Conservation (phyloP, 2,888 invertebrate genomes). For the Bugulina stolonifera region DNA sequence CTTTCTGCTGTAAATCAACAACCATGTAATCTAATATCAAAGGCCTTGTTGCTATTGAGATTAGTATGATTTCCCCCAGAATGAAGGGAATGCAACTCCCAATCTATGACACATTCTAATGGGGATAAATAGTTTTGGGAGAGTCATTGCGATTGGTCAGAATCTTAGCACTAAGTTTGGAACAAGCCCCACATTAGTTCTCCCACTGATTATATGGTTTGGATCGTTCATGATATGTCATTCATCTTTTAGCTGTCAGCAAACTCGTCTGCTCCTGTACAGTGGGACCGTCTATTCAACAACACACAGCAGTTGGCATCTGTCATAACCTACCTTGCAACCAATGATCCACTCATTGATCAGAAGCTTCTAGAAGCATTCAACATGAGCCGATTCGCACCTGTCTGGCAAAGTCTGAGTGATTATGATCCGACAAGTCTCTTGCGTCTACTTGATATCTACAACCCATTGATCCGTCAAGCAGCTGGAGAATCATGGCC, state of each 20-base stretch:
- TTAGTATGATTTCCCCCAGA: too few species aligned
- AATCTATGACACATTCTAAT: too few species aligned
- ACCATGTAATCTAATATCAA: too few species aligned
- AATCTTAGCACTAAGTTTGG: too few species aligned
- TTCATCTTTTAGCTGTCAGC: neutral
- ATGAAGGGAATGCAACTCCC: too few species aligned
- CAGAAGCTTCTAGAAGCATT: constrained; percentile 11
- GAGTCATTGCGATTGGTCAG: too few species aligned
- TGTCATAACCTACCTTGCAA: neutral
- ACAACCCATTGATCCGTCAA: neutral
- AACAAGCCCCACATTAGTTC: too few species aligned
- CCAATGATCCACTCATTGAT: neutral
- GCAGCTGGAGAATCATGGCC: constrained; percentile 8
- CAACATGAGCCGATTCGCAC: constrained; percentile 2
- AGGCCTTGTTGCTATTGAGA: too few species aligned
- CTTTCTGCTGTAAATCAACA: too few species aligned
- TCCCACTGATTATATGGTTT: too few species aligned
- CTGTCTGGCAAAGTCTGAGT: neutral
- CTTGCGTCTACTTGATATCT: neutral
- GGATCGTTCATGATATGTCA: too few species aligned
- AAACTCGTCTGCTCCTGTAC: neutral
- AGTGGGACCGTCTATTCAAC: constrained; percentile 12
- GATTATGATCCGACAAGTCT: constrained; percentile 1
- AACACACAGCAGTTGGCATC: constrained; percentile 1
- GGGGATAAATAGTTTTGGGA: too few species aligned